Conservation (phyloP, 2,888 invertebrate genomes). For the Monoplex corrugatus region DNA sequence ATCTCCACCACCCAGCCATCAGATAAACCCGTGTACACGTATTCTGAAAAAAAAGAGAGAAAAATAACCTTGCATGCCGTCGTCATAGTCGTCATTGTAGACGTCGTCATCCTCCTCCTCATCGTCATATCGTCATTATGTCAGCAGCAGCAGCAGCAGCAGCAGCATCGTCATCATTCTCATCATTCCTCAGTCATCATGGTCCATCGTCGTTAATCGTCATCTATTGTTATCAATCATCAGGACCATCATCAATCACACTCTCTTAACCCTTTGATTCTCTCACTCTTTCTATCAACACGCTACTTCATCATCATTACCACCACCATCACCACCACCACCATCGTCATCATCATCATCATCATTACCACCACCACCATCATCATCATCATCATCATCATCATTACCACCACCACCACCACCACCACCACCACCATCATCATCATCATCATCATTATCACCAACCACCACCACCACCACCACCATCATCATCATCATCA, state of each 20-base stretch:
- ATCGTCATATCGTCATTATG: no score
- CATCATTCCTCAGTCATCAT: no score
- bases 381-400: background rate
- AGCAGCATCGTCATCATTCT: no score
- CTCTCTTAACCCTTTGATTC: background rate
- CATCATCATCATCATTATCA: background rate
- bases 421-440: background rate
- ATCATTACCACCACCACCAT: background rate
- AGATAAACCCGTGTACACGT: conserved; percentile 38
- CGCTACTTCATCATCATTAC: background rate
- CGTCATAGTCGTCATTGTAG: no score
- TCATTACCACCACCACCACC: background rate
- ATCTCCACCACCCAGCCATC: conserved; percentile 46
- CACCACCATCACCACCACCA: background rate
- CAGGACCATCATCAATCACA: background rate
- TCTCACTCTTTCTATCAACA: no score
- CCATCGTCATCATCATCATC: background rate
- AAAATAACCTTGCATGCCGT: no score
- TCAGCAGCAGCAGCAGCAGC: no score
- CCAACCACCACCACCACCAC: background rate
- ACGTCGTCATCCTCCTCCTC: no score
- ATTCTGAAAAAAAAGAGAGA: background rate
- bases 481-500: background rate
- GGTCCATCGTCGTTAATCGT: no score
- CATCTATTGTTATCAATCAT: no score